Evolutionary conservation across 2,888 invertebrate genomes (phyloP).

Genomic region (Stenchaetothrips biformis): DNA sequence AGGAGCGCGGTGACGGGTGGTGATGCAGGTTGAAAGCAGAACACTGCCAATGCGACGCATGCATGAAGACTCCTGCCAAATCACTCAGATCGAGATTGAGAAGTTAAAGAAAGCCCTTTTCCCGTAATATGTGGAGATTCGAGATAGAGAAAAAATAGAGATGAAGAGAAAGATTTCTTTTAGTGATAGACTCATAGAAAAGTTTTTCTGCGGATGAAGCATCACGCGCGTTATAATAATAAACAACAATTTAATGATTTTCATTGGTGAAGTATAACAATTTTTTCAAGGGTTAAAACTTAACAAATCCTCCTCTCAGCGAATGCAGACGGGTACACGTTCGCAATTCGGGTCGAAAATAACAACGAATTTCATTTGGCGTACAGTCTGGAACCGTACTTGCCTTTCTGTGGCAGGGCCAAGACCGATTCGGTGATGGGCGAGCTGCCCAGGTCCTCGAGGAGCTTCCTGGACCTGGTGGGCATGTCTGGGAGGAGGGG

Average conservation of each 20-base stretch:
- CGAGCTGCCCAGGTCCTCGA: constrained; percentile 48
- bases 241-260: constrained; percentile 22
- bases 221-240: constrained; percentile 11
- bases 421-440: constrained; percentile 44
- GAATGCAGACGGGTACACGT: not conserved
- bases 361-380: not conserved
- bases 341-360: not conserved
- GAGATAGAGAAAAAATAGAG: constrained; percentile 19
- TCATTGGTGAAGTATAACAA: not conserved
- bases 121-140: not conserved
- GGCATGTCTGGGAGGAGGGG: constrained; percentile 55
- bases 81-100: not conserved
- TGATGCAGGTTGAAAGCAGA: constrained; percentile 9
- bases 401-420: constrained; percentile 43
- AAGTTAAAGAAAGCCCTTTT: not conserved
- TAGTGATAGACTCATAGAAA: constrained; percentile 19
- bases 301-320: not conserved
- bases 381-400: constrained; percentile 36
- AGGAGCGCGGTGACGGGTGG: not conserved
- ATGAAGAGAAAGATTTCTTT: constrained; percentile 23
- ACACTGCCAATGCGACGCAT: constrained; percentile 15
- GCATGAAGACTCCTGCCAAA: constrained; percentile 12
- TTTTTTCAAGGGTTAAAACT: constrained; percentile 16
- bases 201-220: not conserved
- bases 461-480: constrained; percentile 50